Percentiles rank a stretch among this genome's conserved stretches.
These are phyloP conservation scores for Chrysodeixis includens DNA, from an alignment of 2,888 invertebrate genomes.

Conservation along the genomic window DNA sequence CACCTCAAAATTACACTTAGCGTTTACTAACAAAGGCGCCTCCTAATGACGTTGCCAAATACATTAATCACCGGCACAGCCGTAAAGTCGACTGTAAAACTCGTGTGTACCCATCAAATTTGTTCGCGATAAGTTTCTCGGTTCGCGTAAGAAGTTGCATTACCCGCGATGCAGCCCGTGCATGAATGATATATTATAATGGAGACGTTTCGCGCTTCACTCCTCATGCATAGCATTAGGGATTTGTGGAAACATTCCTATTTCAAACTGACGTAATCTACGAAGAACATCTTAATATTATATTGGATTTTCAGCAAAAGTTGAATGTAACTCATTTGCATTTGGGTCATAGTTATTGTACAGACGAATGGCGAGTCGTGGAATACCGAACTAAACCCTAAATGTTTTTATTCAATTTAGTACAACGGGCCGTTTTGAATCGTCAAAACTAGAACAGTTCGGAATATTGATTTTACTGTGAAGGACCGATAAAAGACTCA, in stretches of 20 bases:
- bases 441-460: slow-evolving; percentile 14
- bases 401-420: slow-evolving; percentile 17
- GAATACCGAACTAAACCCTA: slow-evolving; percentile 10
- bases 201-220: slow-evolving; percentile 37
- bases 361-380: neutral
- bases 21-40: slow-evolving; percentile 39
- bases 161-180: slow-evolving; percentile 50
- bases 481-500: slow-evolving; percentile 21
- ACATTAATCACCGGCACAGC: slow-evolving; percentile 51
- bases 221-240: slow-evolving; percentile 53
- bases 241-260: slow-evolving; percentile 43
- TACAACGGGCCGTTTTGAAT: slow-evolving; percentile 12
- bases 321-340: slow-evolving; percentile 14
- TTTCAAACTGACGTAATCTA: slow-evolving; percentile 28
- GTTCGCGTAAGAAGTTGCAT: slow-evolving; percentile 41
- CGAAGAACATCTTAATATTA: slow-evolving; percentile 17
- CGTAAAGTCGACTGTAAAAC: slow-evolving; percentile 28
- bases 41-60: slow-evolving; percentile 45
- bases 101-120: slow-evolving; percentile 35
- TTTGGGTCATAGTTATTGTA: slow-evolving; percentile 11
- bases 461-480: slow-evolving; percentile 33
- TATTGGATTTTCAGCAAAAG: slow-evolving; percentile 11
- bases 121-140: slow-evolving; percentile 36
- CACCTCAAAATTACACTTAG: slow-evolving; percentile 37
- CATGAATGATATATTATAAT: slow-evolving; percentile 54